phyloP scores from a whole-genome alignment of 2,797 vertebrate species.

The Xiphorhynchus erythropygius region DNA sequence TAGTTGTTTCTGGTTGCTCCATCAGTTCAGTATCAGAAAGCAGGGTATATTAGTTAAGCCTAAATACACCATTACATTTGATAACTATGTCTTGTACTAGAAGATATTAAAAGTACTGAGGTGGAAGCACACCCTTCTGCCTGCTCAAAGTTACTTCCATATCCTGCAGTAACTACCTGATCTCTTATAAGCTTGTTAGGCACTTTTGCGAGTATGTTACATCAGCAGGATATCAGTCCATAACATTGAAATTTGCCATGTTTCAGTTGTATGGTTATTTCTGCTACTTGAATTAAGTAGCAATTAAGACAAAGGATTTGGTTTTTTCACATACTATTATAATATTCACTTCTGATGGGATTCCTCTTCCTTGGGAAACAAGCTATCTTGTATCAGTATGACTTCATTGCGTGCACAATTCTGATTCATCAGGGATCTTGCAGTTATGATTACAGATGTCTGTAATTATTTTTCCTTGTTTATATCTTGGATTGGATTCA shows the following conservation, averaged over 20 bases:
- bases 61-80: neutral
- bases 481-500: neutral
- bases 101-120: neutral
- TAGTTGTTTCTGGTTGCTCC: neutral
- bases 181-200: neutral
- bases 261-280: neutral
- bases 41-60: neutral
- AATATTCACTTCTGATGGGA: neutral
- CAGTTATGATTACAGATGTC: neutral
- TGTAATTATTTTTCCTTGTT: neutral
- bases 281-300: neutral
- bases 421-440: neutral
- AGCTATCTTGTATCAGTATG: neutral
- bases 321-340: neutral
- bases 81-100: neutral
- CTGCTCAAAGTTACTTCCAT: neutral
- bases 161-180: neutral
- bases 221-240: neutral
- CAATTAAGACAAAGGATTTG: neutral
- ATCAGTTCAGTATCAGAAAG: neutral
- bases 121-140: neutral
- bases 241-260: neutral
- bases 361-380: neutral
- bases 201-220: neutral
- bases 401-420: neutral